phyloP scores from a whole-genome alignment of 2,888 invertebrate genomes.

The Agonopterix subpropinquella region DNA sequence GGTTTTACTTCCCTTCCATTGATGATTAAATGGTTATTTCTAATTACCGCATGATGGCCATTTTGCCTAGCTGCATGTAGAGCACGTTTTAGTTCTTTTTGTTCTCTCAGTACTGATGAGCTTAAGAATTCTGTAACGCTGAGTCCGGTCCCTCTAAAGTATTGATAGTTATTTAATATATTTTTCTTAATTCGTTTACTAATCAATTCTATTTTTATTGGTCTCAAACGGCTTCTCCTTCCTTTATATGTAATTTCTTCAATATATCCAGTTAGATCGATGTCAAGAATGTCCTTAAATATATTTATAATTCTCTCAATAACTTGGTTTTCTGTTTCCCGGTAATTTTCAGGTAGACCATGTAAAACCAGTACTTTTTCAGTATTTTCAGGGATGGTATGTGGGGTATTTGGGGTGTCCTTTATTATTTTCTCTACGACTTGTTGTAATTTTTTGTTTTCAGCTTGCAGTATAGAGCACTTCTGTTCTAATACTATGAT shows the following conservation, averaged over 20 bases:
- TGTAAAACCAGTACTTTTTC: background rate
- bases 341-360: background rate
- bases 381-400: background rate
- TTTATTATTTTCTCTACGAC: too few relatives aligned
- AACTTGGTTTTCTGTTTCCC: background rate
- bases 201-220: background rate
- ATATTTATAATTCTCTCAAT: background rate
- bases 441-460: too few relatives aligned
- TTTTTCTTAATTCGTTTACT: background rate
- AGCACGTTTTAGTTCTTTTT: background rate
- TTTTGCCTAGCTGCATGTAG: background rate
- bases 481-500: too few relatives aligned
- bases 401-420: too few relatives aligned
- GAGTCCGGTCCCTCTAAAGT: background rate
- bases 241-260: background rate
- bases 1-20: too few relatives aligned
- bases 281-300: too few relatives aligned
- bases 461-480: too few relatives aligned
- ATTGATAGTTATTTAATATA: background rate
- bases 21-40: too few relatives aligned
- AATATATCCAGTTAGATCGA: too few relatives aligned
- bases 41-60: too few relatives aligned
- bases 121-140: background rate
- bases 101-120: background rate
- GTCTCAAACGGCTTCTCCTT: background rate